Evolutionary conservation across 2,888 invertebrate genomes (phyloP).

Genomic region (Malthinus seriepunctatus): DNA sequence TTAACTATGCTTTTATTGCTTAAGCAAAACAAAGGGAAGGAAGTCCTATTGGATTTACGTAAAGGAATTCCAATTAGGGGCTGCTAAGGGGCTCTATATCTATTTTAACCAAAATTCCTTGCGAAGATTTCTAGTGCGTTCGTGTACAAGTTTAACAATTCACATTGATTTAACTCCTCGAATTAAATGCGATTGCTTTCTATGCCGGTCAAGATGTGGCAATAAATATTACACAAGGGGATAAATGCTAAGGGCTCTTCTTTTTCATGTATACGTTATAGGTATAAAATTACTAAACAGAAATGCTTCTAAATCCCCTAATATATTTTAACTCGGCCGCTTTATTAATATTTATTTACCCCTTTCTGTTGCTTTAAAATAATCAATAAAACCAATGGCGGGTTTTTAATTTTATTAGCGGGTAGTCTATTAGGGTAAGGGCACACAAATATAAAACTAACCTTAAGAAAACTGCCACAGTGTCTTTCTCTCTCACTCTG

Average conservation of each 20-base stretch:
- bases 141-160: constrained; percentile 30
- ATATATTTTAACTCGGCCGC: no score
- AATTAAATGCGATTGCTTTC: constrained; percentile 42
- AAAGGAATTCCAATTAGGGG: constrained; percentile 36
- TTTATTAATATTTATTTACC: no score
- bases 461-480: no score
- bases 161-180: constrained; percentile 32
- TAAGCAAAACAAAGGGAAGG: constrained; percentile 21
- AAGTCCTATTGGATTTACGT: constrained; percentile 27
- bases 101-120: constrained; percentile 27
- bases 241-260: constrained; percentile 31
- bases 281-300: constrained; percentile 33
- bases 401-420: no score
- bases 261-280: constrained; percentile 38
- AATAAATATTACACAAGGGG: constrained; percentile 40
- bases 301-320: constrained; percentile 21
- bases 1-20: constrained; percentile 8
- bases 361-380: no score
- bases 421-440: no score
- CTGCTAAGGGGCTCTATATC: constrained; percentile 24
- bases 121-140: constrained; percentile 23
- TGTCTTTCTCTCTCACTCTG: no score
- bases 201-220: constrained; percentile 44
- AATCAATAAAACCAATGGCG: no score
- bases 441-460: no score